phyloP scores from a whole-genome alignment of 2,797 vertebrate species.

The Pristis pectinata region DNA sequence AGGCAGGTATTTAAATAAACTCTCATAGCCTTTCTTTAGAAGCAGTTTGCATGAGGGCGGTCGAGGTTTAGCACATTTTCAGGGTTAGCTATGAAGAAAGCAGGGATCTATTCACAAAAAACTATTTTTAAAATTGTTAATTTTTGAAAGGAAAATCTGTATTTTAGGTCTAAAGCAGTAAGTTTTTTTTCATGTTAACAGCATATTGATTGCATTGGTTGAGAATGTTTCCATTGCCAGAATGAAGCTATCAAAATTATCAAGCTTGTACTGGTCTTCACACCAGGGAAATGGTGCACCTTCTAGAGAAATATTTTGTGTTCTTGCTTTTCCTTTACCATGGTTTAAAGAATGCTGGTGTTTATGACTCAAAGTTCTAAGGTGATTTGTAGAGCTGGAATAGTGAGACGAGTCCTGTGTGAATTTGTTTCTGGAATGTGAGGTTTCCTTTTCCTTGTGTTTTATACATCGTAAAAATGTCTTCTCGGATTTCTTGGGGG shows the following conservation, averaged over 20 bases:
- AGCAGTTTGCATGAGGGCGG: background rate
- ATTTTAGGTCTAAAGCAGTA: too few species aligned
- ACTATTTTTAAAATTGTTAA: background rate
- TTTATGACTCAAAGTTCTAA: background rate
- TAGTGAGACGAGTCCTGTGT: background rate
- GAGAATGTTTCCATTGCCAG: background rate
- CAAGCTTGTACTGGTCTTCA: background rate
- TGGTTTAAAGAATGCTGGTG: background rate
- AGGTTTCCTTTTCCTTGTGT: background rate
- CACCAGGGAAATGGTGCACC: background rate
- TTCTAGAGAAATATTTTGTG: too few species aligned
- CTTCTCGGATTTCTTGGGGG: background rate
- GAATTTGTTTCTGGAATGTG: background rate
- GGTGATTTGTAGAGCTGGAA: background rate
- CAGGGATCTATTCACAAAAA: background rate
- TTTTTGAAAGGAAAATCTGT: background rate
- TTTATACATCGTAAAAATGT: background rate
- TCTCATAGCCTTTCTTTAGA: background rate
- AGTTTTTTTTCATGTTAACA: constrained; percentile 30
- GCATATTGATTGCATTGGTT: background rate
- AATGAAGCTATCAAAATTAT: constrained; percentile 41
- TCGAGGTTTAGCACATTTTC: background rate
- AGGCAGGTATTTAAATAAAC: constrained; percentile 22
- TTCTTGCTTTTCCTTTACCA: background rate
- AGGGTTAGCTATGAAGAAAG: background rate